These are phyloP conservation scores for Pteria penguin DNA, from an alignment of 2,888 invertebrate species.

Conservation along the genomic window DNA sequence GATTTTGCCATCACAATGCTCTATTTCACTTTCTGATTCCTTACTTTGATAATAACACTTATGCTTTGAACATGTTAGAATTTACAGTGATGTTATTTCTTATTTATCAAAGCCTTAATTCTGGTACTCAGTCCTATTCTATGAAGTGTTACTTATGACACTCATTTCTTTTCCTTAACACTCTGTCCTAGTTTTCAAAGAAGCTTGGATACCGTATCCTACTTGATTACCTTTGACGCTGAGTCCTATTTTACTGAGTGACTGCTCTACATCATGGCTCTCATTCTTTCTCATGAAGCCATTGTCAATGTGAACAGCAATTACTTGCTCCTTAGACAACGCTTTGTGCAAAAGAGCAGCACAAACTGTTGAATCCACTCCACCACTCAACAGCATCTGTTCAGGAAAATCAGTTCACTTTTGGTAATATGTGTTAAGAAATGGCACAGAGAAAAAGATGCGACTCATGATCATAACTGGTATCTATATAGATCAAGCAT, in stretches of 20 bases:
- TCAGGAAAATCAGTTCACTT: too few species aligned
- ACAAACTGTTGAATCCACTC: conserved; percentile 99
- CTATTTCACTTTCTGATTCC: too few species aligned
- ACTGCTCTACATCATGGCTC: conserved; percentile 91
- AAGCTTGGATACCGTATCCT: conserved; percentile 88
- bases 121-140: not conserved
- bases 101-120: too few species aligned
- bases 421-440: too few species aligned
- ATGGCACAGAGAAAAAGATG: too few species aligned
- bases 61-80: too few species aligned
- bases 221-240: conserved; percentile 87
- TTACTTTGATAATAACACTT: too few species aligned
- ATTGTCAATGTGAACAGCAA: conserved; percentile 98
- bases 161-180: conserved; percentile 84
- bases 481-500: too few species aligned
- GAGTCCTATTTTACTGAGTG: conserved; percentile 90
- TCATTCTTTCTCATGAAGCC: conserved; percentile 99
- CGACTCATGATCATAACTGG: too few species aligned
- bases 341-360: conserved; percentile 96
- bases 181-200: conserved; percentile 90
- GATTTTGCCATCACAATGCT: too few species aligned
- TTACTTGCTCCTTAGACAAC: conserved; percentile 90
- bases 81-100: too few species aligned
- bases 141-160: not conserved
- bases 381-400: conserved; percentile 95